phyloP scores from a whole-genome alignment of 2,797 vertebrate species.

The Rallus crepitans region DNA sequence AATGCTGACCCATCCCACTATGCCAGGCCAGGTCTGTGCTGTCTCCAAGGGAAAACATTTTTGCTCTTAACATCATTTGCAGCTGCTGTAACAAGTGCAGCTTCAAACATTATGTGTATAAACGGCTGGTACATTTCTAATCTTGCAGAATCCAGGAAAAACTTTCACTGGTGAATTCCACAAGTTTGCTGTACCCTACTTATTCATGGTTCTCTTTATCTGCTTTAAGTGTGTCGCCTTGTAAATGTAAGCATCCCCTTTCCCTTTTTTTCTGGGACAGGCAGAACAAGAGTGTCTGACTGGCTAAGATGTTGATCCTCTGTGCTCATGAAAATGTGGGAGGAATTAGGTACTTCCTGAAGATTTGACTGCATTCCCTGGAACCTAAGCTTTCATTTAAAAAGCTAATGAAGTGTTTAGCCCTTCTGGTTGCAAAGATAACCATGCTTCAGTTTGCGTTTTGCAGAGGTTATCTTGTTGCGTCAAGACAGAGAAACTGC shows the following conservation, averaged over 20 bases:
- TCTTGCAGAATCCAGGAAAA: background rate
- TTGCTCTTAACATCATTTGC: background rate
- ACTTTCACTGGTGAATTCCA: background rate
- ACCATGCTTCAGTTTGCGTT: background rate
- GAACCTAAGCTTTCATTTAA: constrained; percentile 68
- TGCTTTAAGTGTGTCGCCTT: background rate
- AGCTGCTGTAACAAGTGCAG: background rate
- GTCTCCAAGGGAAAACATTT: background rate
- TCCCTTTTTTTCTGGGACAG: constrained; percentile 34
- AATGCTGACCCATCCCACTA: background rate
- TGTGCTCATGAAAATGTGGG: constrained; percentile 35
- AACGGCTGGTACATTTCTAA: background rate
- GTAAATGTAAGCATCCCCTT: background rate
- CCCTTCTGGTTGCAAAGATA: constrained; percentile 67
- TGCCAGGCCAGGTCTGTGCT: background rate
- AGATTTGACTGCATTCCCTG: constrained; percentile 13
- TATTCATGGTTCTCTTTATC: background rate
- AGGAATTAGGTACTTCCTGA: constrained; percentile 53
- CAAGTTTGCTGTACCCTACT: constrained; percentile 3
- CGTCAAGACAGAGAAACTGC: constrained; percentile 10
- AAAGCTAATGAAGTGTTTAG: constrained; percentile 69
- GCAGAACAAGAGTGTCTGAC: background rate
- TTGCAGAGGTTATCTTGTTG: constrained; percentile 31
- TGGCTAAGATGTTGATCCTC: constrained; percentile 56
- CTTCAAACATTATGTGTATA: background rate